phyloP scores from a whole-genome alignment of 2,888 invertebrate genomes.

The Gandaritis pyraliata region DNA sequence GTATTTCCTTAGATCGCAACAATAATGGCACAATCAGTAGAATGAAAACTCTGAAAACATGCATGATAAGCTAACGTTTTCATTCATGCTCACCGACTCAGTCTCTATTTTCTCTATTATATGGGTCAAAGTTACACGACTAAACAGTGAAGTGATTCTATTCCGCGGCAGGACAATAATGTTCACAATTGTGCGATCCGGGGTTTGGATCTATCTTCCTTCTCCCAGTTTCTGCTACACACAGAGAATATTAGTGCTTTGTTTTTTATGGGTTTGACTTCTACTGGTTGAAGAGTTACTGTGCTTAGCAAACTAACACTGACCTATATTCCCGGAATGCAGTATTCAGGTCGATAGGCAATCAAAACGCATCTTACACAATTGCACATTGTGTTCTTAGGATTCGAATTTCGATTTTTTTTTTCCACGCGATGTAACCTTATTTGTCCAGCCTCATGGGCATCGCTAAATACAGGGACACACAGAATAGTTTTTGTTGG shows the following conservation, averaged over 20 bases:
- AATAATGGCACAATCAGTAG: conserved; percentile 19
- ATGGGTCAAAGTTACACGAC: no score
- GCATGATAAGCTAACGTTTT: background rate
- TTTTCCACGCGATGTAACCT: conserved; percentile 66
- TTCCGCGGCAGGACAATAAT: no score
- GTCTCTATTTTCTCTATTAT: no score
- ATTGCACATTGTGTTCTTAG: conserved; percentile 22
- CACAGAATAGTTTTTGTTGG: conserved; percentile 70
- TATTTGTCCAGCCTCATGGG: conserved; percentile 75
- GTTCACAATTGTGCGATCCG: no score
- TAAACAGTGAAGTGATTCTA: no score
- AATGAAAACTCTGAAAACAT: background rate
- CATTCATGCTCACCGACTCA: no score
- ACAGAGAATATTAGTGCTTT: no score
- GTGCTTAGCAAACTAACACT: conserved; percentile 56
- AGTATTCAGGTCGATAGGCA: conserved; percentile 69
- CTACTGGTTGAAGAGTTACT: background rate
- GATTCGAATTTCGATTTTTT: conserved; percentile 8
- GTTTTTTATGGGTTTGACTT: background rate
- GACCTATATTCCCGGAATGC: conserved; percentile 69
- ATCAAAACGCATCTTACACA: conserved; percentile 52
- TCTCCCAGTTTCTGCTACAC: no score
- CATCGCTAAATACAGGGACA: conserved; percentile 74
- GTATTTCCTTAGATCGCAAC: conserved; percentile 48
- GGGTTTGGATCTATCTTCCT: no score